These are phyloP conservation scores for Petrolisthes manimaculis DNA, from an alignment of 2,888 invertebrate genomes.

Conservation along the genomic window DNA sequence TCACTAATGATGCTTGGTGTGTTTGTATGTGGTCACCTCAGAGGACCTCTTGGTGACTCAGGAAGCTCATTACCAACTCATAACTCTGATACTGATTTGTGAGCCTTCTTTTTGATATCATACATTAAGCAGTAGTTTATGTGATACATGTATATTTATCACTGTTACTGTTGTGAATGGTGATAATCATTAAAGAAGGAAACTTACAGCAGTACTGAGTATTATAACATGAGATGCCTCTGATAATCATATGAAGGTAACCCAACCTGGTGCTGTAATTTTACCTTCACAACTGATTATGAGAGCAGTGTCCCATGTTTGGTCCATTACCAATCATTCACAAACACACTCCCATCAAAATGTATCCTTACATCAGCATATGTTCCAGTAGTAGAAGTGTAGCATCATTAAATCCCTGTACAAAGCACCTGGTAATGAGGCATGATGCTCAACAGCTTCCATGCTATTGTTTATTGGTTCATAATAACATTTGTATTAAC, in stretches of 20 bases:
- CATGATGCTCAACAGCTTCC: too few relatives aligned
- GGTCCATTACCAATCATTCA: conserved; percentile 42
- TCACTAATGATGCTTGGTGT: conserved; percentile 10
- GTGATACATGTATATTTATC: neutral
- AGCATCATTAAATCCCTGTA: too few relatives aligned
- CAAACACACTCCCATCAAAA: neutral
- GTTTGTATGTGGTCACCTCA: conserved; percentile 21
- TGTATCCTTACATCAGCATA: too few relatives aligned
- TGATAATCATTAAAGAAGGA: conserved; percentile 30
- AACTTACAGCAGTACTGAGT: conserved; percentile 36
- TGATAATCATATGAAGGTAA: conserved; percentile 28
- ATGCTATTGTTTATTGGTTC: neutral
- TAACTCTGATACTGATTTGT: conserved; percentile 40
- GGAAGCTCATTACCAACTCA: conserved; percentile 7
- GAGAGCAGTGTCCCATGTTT: conserved; percentile 34
- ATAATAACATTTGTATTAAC: conserved; percentile 33
- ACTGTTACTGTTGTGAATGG: conserved; percentile 1
- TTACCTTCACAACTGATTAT: conserved; percentile 21
- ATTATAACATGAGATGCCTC: conserved; percentile 34
- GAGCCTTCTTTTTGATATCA: neutral
- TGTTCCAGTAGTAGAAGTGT: too few relatives aligned
- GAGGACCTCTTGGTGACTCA: conserved; percentile 13
- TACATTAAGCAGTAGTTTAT: too few relatives aligned
- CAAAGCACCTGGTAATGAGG: too few relatives aligned
- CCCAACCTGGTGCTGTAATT: conserved; percentile 7